Percentiles rank a stretch among this genome's conserved stretches.
phyloP scores from a whole-genome alignment of 2,113 vertebrate genomes.

The Opisthocomus hoazin region DNA sequence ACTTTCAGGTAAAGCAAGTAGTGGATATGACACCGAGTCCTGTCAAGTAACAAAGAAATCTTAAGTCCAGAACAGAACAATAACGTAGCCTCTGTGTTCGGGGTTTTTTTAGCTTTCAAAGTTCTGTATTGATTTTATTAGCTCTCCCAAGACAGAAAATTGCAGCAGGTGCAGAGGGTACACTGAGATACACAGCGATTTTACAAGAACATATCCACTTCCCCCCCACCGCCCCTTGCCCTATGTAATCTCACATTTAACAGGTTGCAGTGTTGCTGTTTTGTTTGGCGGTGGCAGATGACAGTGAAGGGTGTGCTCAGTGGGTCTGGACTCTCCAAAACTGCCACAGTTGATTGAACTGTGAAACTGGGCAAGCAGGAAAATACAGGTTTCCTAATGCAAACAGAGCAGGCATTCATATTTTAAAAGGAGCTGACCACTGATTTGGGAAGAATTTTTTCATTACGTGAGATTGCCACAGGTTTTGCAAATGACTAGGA shows the following conservation, averaged over 20 bases:
- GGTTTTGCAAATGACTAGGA: background rate
- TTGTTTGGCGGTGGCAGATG: background rate
- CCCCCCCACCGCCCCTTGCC: accelerated
- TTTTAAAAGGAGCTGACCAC: background rate
- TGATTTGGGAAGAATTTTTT: background rate
- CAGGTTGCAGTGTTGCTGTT: background rate
- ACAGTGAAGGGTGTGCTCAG: background rate
- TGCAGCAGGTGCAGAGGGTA: background rate
- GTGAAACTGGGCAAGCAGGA: background rate
- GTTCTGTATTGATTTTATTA: background rate
- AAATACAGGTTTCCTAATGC: background rate
- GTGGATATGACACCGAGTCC: background rate
- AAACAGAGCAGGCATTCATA: background rate
- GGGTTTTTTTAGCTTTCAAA: background rate
- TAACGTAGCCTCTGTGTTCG: too few relatives aligned
- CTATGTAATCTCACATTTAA: background rate
- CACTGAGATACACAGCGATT: background rate
- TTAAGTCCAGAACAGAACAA: background rate
- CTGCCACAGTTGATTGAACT: background rate
- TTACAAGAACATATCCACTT: background rate
- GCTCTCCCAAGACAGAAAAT: background rate
- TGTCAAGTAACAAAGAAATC: background rate
- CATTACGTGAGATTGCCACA: background rate
- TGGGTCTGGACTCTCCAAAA: background rate
- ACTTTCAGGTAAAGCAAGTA: background rate